Conservation (phyloP, 37 sponge, comb jelly and placozoan genomes). For the Beroe ovata region DNA sequence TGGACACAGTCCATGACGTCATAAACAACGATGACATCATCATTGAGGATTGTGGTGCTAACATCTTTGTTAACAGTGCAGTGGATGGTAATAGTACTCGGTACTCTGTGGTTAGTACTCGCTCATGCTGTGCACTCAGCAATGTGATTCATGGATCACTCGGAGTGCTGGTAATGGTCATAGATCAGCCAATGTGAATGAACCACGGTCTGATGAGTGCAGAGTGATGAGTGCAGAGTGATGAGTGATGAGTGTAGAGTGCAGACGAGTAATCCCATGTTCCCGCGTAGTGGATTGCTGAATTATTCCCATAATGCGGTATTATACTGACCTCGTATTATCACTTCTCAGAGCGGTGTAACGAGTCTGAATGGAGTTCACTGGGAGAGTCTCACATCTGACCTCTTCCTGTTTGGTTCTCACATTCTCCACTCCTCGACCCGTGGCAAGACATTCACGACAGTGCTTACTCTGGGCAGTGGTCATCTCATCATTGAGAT, state of each 20-base stretch:
- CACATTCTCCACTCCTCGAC: constrained; percentile 9
- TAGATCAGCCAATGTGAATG: too few relatives aligned
- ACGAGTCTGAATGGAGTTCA: constrained; percentile 13
- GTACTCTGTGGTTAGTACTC: not conserved
- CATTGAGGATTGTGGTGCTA: not conserved
- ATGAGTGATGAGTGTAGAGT: too few relatives aligned
- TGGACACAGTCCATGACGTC: constrained; percentile 17
- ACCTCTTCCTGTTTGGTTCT: constrained; percentile 20
- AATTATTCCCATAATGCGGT: too few relatives aligned
- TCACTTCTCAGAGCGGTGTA: not conserved
- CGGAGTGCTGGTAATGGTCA: too few relatives aligned
- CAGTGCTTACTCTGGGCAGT: not conserved
- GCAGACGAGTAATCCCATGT: too few relatives aligned
- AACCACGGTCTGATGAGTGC: too few relatives aligned
- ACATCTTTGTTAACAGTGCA: not conserved
- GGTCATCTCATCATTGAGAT: not conserved
- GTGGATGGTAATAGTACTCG: not conserved
- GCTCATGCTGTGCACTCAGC: too few relatives aligned
- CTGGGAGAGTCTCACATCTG: constrained; percentile 34
- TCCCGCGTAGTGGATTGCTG: too few relatives aligned
- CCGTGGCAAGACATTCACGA: not conserved
- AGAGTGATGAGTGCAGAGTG: too few relatives aligned
- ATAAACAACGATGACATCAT: not conserved
- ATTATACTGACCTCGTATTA: too few relatives aligned
- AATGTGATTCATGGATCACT: too few relatives aligned